phyloP scores from a whole-genome alignment of 2,888 invertebrate genomes.

The Hecatera dysodea region DNA sequence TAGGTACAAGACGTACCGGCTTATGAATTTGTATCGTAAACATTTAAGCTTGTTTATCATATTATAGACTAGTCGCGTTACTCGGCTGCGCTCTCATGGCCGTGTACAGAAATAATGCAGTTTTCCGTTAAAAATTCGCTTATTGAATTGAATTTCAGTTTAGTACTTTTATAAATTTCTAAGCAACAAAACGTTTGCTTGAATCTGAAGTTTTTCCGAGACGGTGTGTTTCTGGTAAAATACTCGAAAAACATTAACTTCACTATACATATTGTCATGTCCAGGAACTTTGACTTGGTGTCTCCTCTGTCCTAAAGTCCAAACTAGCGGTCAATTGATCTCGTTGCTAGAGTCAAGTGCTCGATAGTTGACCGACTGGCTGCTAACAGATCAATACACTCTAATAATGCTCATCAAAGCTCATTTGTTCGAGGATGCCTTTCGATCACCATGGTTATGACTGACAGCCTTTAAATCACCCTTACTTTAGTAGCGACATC shows the following conservation, averaged over 20 bases:
- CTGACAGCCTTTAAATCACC: neutral
- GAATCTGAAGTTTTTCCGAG: too few species aligned
- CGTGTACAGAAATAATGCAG: too few species aligned
- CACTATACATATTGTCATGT: neutral
- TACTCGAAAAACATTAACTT: neutral
- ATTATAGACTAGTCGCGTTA: neutral
- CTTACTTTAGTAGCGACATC: neutral
- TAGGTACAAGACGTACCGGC: too few species aligned
- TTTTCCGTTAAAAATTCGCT: neutral
- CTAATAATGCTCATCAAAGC: neutral
- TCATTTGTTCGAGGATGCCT: neutral
- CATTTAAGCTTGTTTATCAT: neutral
- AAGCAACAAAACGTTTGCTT: too few species aligned
- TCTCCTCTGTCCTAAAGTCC: neutral
- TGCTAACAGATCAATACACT: constrained; percentile 12
- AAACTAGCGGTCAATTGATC: constrained; percentile 17
- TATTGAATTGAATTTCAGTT: too few species aligned
- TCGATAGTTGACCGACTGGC: neutral
- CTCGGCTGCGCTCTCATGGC: neutral
- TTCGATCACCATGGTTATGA: neutral
- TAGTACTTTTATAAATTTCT: too few species aligned
- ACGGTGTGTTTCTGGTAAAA: too few species aligned
- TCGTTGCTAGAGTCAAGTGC: constrained; percentile 18
- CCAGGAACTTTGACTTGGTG: neutral
- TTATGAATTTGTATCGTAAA: too few species aligned